These are phyloP conservation scores for Cyprinodon brontotheroides DNA, from an alignment of 2,113 vertebrate genomes.

Conservation along the genomic window DNA sequence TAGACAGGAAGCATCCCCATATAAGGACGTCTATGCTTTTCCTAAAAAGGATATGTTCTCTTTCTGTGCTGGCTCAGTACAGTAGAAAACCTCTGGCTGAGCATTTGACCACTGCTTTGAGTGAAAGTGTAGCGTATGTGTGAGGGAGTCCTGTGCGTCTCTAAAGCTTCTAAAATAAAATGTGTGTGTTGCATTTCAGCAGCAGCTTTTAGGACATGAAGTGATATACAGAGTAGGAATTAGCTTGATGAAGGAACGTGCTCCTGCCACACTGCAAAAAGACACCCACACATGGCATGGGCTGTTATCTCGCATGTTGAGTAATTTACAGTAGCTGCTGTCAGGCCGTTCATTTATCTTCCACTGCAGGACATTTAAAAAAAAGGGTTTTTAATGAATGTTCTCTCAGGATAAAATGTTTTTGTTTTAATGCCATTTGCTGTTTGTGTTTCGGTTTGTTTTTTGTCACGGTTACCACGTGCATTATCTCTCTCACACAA, in stretches of 20 bases:
- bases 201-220: conserved; percentile 47
- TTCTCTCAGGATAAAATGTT: conserved; percentile 10
- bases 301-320: conserved; percentile 26
- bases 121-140: conserved; percentile 42
- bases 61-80: conserved; percentile 65
- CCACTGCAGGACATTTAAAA: conserved; percentile 1
- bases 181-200: conserved; percentile 57
- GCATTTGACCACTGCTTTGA: conserved; percentile 28
- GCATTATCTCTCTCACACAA: not conserved
- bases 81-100: conserved; percentile 59
- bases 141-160: conserved; percentile 14
- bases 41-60: conserved; percentile 74
- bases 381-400: not conserved
- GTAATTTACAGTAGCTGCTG: conserved; percentile 9
- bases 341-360: conserved; percentile 26
- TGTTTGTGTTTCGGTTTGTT: not conserved
- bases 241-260: conserved; percentile 53
- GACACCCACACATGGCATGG: conserved; percentile 24
- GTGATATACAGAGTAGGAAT: conserved; percentile 69
- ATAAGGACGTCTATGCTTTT: conserved; percentile 86
- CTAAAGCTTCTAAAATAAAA: conserved; percentile 18
- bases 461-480: not conserved
- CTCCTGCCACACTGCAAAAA: conserved; percentile 45
- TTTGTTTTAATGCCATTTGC: not conserved
- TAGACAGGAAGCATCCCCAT: conserved; percentile 89